phyloP scores from a whole-genome alignment of 2,113 vertebrate genomes.

The Odontophorus gujanensis region DNA sequence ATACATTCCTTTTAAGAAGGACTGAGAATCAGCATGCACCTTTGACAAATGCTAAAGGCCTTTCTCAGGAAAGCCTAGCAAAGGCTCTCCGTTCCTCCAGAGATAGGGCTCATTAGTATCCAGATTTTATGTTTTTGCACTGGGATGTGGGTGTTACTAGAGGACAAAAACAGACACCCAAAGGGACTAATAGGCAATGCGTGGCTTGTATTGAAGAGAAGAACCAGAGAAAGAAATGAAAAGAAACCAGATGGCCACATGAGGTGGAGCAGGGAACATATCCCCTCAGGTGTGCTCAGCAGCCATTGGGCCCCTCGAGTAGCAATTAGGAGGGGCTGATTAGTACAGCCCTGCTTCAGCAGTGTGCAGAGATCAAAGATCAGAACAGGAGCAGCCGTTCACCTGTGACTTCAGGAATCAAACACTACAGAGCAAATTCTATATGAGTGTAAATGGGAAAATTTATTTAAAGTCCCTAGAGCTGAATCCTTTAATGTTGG shows the following conservation, averaged over 20 bases:
- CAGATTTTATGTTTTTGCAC: not conserved
- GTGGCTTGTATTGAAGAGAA: not conserved
- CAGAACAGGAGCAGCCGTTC: not conserved
- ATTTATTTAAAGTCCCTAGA: not conserved
- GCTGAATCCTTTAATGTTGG: not conserved
- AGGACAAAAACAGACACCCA: not conserved
- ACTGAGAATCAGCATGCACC: not conserved
- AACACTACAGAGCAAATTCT: not conserved
- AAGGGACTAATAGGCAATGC: not conserved
- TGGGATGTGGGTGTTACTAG: not conserved
- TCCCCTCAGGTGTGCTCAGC: not conserved
- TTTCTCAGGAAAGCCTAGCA: not conserved
- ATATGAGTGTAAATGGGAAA: not conserved
- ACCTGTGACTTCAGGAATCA: not conserved
- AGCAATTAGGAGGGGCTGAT: not conserved
- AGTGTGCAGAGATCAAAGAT: not conserved
- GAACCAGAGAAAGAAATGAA: not conserved
- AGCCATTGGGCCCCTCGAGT: not conserved
- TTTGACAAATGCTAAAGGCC: not conserved
- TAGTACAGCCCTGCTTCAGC: not conserved
- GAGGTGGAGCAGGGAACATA: not conserved
- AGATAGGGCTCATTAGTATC: not conserved
- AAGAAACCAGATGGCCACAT: not conserved
- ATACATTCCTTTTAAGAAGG: not conserved
- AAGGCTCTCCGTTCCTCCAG: not conserved